phyloP scores from a whole-genome alignment of 2,113 vertebrate genomes.

The Rhinopomastus cyanomelas region DNA sequence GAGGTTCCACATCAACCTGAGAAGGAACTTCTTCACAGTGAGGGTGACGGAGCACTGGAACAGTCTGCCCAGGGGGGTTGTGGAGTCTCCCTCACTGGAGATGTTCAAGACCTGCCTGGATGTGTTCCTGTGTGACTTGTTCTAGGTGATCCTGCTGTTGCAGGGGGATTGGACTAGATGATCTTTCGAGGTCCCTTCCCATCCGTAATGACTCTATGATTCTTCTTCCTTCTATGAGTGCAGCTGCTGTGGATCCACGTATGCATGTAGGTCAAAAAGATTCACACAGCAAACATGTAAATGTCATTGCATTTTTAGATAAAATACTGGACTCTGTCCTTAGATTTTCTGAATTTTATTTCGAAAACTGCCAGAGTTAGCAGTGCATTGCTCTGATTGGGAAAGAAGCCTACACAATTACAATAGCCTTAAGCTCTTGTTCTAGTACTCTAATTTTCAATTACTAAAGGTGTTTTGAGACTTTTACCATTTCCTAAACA shows the following conservation, averaged over 20 bases:
- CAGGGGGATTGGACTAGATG: no score
- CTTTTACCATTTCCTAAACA: background rate
- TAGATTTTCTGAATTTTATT: background rate
- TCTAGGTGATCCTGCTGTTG: no score
- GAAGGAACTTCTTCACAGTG: no score
- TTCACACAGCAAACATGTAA: background rate
- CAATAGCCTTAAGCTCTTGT: background rate
- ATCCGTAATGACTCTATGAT: no score
- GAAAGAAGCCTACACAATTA: fast-evolving
- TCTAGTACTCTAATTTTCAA: background rate
- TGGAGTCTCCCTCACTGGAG: no score
- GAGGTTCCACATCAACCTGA: no score
- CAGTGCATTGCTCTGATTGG: background rate
- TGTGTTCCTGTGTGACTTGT: no score
- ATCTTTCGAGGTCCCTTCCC: no score
- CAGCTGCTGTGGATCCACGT: background rate
- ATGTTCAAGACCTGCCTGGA: no score
- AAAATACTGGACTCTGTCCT: background rate
- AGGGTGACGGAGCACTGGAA: no score
- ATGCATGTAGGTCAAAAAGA: background rate
- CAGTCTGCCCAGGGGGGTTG: no score
- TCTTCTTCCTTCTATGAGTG: background rate
- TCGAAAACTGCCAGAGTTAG: background rate
- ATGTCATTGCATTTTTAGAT: background rate
- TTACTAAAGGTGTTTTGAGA: background rate